Base-by-base conservation (phyloP, 1,140 invertebrate genomes). In the Cydia pomonella region DNA sequence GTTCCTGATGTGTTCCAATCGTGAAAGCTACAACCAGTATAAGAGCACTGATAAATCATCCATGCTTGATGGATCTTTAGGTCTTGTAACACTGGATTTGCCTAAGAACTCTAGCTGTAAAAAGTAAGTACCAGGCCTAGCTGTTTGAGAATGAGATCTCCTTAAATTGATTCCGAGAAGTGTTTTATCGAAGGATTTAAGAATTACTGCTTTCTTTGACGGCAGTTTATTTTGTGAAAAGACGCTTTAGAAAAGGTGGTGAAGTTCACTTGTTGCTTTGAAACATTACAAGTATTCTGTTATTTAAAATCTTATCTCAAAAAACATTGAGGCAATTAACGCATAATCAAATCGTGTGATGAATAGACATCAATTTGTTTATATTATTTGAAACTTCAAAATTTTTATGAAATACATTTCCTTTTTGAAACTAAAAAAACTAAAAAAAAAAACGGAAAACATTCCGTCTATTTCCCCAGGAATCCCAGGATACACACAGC, bases 121-220 rank as follows among this genome's bases (percentile, higher is more conserved):
- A 23, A 18, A 59, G 9, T 21, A 9, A 6, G 10, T 59, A 59
- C 9, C 5, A 6, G n/a, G 18, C 2, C 18, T 59, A 59, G 21
- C 18, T 59, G 53, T 59, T 53, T 59, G 18, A 59, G 18, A 59
- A 59, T 12, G 21, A 23, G 21, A 59, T 59, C 53, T 50, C 16
- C 16, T 59, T 5, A 59, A 59, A 59, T 23, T 21, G 53, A 59
- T 59, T 59, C 53, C 21, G 21, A 59, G 18, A 59, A 59, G 21
- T 59, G 10, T 59, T 59, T 59, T 59, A 59, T 59, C 47, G n/a
- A 18, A 59, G 53, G 53, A 59, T 59, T 59, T 59, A 59, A n/a
- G 53, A 23, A 59, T 59, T 59, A 59, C 53, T 7, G 53, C 1
- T 12, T 1, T 10, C 53, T 59, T 59, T 59, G 53, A 23, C 53